Evolutionary conservation across 1,140 invertebrate species (phyloP), one percentile per base, ranked within the genome.

Genomic region (Meloidogyne floridensis): DNA sequence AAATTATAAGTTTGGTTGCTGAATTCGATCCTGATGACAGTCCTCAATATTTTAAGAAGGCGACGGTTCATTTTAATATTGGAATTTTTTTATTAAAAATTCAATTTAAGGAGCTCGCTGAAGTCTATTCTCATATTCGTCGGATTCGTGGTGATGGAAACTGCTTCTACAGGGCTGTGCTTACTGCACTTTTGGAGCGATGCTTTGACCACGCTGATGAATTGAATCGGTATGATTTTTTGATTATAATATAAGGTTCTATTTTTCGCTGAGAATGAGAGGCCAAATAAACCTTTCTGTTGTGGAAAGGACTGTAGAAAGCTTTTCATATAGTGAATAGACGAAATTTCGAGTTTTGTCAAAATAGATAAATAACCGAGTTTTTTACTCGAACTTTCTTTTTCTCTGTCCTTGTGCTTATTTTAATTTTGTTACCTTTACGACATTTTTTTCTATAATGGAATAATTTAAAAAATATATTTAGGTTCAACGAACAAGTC

Each of bases 111-210:
- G 86, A 87, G 54, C 82, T 87, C 6, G 80, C 76, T 20, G 42
- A 72, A 20, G 74, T 56, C 65, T 87, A 87, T 70, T 80, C 76
- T 18, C 76, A 84, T 65, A 88, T 87, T 83, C 79, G 87, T 10
- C 77, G 83, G 8, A 87, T 87, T 72, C 85, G 86, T 11, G 86
- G 86, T 42, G 86, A 87, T 81, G 86, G 86, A 9, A 87, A 87
- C 77, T 87, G 86, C 65, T 87, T 87, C 54, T 87, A 88, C 71
- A 77, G 86, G 18, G 86, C 86, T 11, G 83, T 88, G 10, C 47
- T 88, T 51, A 83, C 82, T 18, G 85, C 86, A 20, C 18, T 75
- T 70, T 65, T 87, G 2, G 86, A 88, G 73, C 81, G 80, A 3
- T 78, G 77, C 47, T 80, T 86, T 47, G 70, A 84, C 11, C 72